A percentile compares a stretch with the other conserved stretches of the same genome.
Evolutionary conservation across 1,140 invertebrate species (phyloP).

Genomic region (Megathymus violae): DNA sequence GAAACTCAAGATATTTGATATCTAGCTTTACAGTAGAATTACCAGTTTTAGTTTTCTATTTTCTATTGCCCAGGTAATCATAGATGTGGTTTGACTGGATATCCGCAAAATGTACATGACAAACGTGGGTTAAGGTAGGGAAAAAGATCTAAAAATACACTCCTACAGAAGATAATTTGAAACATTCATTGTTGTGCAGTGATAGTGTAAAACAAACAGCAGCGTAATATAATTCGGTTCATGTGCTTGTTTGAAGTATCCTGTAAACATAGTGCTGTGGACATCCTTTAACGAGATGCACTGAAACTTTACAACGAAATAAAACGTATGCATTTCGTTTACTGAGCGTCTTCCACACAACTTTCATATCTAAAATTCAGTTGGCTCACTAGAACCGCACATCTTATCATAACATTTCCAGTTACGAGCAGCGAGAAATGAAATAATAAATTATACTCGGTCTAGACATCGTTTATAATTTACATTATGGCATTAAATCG

Average conservation of each 20-base stretch:
- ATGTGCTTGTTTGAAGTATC: conserved; percentile 13
- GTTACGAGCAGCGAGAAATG: too few relatives aligned
- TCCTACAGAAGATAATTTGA: neutral
- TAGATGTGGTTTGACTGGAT: too few relatives aligned
- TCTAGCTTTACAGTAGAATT: too few relatives aligned
- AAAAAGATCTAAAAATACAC: neutral
- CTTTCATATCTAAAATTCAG: neutral
- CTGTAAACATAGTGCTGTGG: conserved; percentile 7
- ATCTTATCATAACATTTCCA: neutral
- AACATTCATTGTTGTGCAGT: neutral
- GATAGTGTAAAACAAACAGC: conserved; percentile 7
- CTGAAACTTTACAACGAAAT: neutral
- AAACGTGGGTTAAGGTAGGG: too few relatives aligned
- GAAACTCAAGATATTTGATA: too few relatives aligned
- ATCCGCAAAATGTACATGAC: too few relatives aligned
- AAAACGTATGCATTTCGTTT: neutral
- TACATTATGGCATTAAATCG: too few relatives aligned
- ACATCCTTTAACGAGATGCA: conserved; percentile 7
- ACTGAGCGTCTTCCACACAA: neutral
- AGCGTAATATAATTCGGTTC: conserved; percentile 8
- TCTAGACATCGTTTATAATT: too few relatives aligned
- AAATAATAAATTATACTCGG: too few relatives aligned
- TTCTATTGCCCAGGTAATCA: too few relatives aligned
- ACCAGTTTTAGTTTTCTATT: too few relatives aligned
- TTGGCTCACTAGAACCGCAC: neutral